Conservation (phyloP, 1,140 invertebrate genomes). For the Bombus waltoni region DNA sequence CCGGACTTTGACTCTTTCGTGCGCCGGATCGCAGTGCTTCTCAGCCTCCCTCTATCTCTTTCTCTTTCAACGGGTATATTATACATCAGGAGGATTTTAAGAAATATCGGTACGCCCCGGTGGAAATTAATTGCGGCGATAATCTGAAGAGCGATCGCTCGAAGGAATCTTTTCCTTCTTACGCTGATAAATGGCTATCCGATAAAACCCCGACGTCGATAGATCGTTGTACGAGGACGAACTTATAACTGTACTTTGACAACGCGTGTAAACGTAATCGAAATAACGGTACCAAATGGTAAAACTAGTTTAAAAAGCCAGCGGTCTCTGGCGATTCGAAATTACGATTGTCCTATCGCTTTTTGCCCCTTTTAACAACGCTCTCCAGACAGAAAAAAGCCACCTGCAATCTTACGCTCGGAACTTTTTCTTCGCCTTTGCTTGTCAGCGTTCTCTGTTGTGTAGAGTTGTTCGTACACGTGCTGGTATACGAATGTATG, state of each 20-base stretch:
- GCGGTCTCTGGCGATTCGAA: background rate
- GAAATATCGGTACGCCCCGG: conserved; percentile 2
- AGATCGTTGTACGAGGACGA: conserved; percentile 12
- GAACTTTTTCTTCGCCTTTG: conserved; percentile 8
- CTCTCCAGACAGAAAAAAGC: background rate
- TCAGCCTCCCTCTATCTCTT: background rate
- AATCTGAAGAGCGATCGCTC: conserved; percentile 30
- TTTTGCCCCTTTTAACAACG: background rate
- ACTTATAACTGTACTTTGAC: conserved; percentile 18
- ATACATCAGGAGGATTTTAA: background rate
- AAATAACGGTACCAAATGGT: conserved; percentile 1
- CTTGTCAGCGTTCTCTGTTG: conserved; percentile 5
- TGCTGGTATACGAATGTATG: background rate
- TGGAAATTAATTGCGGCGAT: conserved; percentile 50
- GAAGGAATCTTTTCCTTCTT: conserved; percentile 26
- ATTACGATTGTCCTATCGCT: conserved; percentile 5
- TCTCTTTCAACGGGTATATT: background rate
- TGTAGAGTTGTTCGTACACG: conserved; percentile 26
- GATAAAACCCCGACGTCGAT: conserved; percentile 14
- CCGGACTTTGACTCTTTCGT: conserved; percentile 68
- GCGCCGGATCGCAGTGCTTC: conserved; percentile 41
- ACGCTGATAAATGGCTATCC: conserved; percentile 20
- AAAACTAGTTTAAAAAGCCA: background rate
- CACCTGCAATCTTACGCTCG: conserved; percentile 16
- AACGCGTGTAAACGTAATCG: conserved; percentile 11